Conservation (phyloP, 2,797 vertebrate species). For the Taenioides sp. region DNA sequence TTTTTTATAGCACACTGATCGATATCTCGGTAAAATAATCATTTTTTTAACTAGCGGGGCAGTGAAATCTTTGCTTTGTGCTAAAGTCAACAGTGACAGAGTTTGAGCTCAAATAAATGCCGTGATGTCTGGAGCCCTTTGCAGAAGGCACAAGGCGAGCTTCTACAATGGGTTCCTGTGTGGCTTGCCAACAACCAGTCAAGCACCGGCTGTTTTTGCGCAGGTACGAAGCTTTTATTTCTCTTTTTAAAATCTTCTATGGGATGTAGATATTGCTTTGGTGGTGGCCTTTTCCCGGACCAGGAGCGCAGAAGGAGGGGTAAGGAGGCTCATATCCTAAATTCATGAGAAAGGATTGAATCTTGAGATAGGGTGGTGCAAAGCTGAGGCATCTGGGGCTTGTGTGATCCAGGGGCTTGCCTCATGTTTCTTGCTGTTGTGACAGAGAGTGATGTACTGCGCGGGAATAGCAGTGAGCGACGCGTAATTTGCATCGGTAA, state of each 20-base stretch:
- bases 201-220: constrained; percentile 63
- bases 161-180: constrained; percentile 73
- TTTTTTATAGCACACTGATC: constrained; percentile 97
- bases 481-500: background rate
- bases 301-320: constrained; percentile 17
- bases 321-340: constrained; percentile 43
- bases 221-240: constrained; percentile 80
- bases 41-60: constrained; percentile 93
- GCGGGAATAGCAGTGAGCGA: constrained; percentile 5
- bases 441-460: constrained; percentile 44
- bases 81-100: constrained; percentile 98
- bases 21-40: constrained; percentile 99
- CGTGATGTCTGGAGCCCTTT: constrained; percentile 82
- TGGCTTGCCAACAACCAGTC: constrained; percentile 70
- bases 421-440: constrained; percentile 49
- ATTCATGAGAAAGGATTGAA: constrained; percentile 60
- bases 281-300: constrained; percentile 20
- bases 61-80: constrained; percentile 99
- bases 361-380: constrained; percentile 63
- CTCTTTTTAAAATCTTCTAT: constrained; percentile 18
- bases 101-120: constrained; percentile 98
- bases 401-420: constrained; percentile 51
- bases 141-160: constrained; percentile 81
- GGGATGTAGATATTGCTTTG: constrained; percentile 9
- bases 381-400: constrained; percentile 60